Base-by-base conservation (phyloP, 2,888 invertebrate species). In the Xanthia togata region DNA sequence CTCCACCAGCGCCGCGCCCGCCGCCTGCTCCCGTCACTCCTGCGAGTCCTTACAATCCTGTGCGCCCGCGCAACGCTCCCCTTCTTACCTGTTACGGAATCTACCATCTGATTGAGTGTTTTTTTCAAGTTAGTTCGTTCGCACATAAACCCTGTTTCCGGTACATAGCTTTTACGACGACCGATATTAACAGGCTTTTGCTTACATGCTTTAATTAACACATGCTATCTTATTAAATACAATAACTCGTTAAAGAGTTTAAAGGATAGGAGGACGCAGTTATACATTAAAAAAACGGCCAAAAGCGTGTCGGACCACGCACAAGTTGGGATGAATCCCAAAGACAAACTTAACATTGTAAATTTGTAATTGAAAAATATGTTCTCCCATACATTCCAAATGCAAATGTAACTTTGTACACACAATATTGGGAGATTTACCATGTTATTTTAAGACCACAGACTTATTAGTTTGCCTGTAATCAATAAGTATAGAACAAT, bases 51-150 rank as follows among this genome's bases (percentile, higher is more conserved):
- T 53, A 23, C 31, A 57, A 38, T 11, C 47, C 70, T 71, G 26
- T 75, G 76, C 79, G 79, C 76, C 71, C 77, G 70, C 77, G 68
- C 77, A 78, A 63, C 71, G 67, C 63, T 79, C 80, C 74, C 80
- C 73, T 69, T 77, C 59, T 83, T 87, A 76, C 87, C 82, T 83
- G 82, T 82, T 83, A 78, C 78, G 71, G 59, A 80, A 85, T 78
- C 77, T 77, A 81, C 72, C 50, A 73, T 63, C 77, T 78, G 84
- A 85, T 82, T 82, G 67, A 83, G 68, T 80, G 31, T 81, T 50
- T 78, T 82, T 79, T 65, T 71, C 73, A 81, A 79, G 77, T 81
- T 79, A 74, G 78, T 85, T 82, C 82, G 82, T 81, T 82, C 38
- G 69, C 72, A 78, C 71, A 73, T 78, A 67, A 78, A 76, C 64